Evolutionary conservation across 2,113 vertebrate species (phyloP), one percentile per base, ranked within the genome.

Genomic region (Corvus hawaiiensis): DNA sequence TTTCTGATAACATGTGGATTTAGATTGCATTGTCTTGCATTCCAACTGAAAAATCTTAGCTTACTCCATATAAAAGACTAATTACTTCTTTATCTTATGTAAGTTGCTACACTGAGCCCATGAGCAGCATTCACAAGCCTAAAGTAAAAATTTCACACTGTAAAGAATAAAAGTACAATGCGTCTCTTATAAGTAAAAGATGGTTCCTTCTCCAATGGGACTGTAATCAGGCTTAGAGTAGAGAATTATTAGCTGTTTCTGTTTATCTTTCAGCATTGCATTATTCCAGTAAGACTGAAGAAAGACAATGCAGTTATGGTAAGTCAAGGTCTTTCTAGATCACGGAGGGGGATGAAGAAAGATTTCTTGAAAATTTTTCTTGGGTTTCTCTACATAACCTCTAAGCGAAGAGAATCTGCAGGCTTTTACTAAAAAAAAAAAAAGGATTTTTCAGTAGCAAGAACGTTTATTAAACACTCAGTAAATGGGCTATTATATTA

Each of bases 221-320:
- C 22, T 95, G 24, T 66, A 86, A 87, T 87, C 10, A 49, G 20
- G 12, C 9, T 75, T 48, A 85, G 10, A 80, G 41, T 3, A 79
- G 37, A 78, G 61, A 63, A 73, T 67, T 19, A 30, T 95, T 93
- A 67, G 46, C 33, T 96, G 5, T 68, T 92, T 96, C 85, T 96
- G 3, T 96, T 90, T 97, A 10, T 95, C 78, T 85, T 96, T 74
- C 88, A 94, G 90, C 66, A 51, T 68, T 92, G 55, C 90, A 11
- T 85, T 94, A 84, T 93, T 80, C 89, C 52, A 95, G 52, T 61
- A 85, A 92, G 84, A 89, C 64, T 92, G 90, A 93, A 93, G 96
- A 95, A 94, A 93, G 67, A 16, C 94, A 22, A 7, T 98, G 98
- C 77, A 97, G 48, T 88, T 54, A 98, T 68, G 98, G 98, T 98